Evolutionary conservation across 1,140 invertebrate species (phyloP).

Genomic region (Oscheius sp.): DNA sequence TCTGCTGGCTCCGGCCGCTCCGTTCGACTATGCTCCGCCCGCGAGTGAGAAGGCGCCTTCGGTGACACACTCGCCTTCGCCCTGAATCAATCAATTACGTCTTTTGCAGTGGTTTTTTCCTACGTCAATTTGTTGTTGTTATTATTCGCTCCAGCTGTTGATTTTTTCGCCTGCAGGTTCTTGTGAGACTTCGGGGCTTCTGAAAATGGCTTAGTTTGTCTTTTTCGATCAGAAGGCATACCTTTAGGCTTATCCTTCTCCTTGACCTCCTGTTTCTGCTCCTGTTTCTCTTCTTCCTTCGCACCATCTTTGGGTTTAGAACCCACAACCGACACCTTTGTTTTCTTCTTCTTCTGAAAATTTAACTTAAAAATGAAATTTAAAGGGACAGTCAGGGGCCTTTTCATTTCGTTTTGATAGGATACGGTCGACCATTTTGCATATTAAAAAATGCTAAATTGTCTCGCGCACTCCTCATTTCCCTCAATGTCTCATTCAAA

Average conservation of each 20-base stretch:
- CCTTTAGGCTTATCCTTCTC: slow-evolving; percentile 7
- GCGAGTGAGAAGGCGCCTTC: not conserved
- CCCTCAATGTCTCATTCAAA: too few relatives aligned
- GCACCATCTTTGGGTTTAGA: not conserved
- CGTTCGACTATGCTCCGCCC: not conserved
- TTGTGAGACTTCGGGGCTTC: not conserved
- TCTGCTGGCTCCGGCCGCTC: not conserved
- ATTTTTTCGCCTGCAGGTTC: not conserved
- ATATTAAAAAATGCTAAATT: too few relatives aligned
- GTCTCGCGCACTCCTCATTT: too few relatives aligned
- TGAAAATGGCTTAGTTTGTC: not conserved
- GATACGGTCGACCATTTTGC: too few relatives aligned
- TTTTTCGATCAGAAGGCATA: not conserved
- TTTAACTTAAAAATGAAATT: too few relatives aligned
- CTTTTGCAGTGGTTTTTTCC: not conserved
- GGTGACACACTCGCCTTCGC: not conserved
- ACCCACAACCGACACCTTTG: not conserved
- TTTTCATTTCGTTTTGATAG: too few relatives aligned
- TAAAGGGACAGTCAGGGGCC: too few relatives aligned
- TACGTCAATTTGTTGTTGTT: slow-evolving; percentile 10
- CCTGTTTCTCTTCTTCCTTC: not conserved
- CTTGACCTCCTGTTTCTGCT: not conserved
- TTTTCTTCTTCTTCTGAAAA: slow-evolving; percentile 3
- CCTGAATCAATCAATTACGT: not conserved
- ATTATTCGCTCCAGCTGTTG: not conserved